Evolutionary conservation across 2,113 vertebrate genomes (phyloP).

Genomic region (Stigmatopora nigra): DNA sequence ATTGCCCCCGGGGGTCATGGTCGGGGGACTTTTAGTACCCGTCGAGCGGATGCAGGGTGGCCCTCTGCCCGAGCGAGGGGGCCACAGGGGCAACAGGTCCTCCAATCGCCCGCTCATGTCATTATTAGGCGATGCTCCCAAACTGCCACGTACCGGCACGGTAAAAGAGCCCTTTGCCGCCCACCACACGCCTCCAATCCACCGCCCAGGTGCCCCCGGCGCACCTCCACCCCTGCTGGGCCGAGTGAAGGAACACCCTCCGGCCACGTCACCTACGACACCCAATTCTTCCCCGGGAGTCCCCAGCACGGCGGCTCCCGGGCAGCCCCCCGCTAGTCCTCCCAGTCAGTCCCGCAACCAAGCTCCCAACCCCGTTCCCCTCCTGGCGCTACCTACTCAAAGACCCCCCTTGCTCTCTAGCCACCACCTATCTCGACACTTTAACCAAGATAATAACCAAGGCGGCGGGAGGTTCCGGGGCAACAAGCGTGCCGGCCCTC

Average conservation of each 20-base stretch:
- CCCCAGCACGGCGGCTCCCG: conserved; percentile 26
- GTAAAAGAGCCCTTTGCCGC: conserved; percentile 78
- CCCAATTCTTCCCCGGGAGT: conserved; percentile 60
- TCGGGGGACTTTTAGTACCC: conserved; percentile 66
- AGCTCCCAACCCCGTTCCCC: conserved; percentile 43
- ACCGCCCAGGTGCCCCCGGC: conserved; percentile 59
- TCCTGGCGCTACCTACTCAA: conserved; percentile 61
- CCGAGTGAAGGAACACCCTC: conserved; percentile 69
- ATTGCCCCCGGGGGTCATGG: conserved; percentile 65
- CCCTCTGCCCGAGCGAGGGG: conserved; percentile 47
- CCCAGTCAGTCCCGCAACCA: conserved; percentile 44
- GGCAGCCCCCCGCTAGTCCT: conserved; percentile 47
- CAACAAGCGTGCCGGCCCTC: conserved; percentile 77
- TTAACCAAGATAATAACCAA: conserved; percentile 68
- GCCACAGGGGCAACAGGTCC: conserved; percentile 42
- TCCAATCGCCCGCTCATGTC: conserved; percentile 57
- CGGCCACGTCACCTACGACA: conserved; percentile 48
- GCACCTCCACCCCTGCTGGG: conserved; percentile 67
- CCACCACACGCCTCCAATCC: conserved; percentile 68
- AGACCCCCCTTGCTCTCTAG: conserved; percentile 68
- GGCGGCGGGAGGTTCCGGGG: conserved; percentile 68
- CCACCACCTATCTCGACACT: conserved; percentile 66
- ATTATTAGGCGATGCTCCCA: conserved; percentile 60
- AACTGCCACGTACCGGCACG: conserved; percentile 73
- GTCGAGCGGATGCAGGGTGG: conserved; percentile 55